Evolutionary conservation across 2,888 invertebrate species (phyloP).

Genomic region (Sphaerophoria rueppellii): DNA sequence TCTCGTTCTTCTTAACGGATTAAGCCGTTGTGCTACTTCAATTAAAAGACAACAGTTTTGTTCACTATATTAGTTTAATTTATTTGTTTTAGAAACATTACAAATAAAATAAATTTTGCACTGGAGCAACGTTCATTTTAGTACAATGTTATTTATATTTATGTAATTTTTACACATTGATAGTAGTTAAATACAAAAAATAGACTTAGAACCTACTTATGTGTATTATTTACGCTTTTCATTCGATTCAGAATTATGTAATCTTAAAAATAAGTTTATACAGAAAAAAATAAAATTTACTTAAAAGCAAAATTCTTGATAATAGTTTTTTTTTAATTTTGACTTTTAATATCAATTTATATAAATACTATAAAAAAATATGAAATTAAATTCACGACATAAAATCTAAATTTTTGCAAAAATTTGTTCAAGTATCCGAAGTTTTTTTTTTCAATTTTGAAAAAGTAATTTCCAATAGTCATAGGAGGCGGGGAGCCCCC

Average conservation of each 20-base stretch:
- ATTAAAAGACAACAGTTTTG: background rate
- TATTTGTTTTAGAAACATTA: slow-evolving; percentile 56
- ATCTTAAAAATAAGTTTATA: slow-evolving; percentile 50
- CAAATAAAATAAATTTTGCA: slow-evolving; percentile 61
- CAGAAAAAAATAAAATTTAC: slow-evolving; percentile 38
- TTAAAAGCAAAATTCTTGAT: background rate
- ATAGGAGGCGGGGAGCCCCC: too few species aligned
- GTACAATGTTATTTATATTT: slow-evolving; percentile 17
- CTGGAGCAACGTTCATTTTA: slow-evolving; percentile 49
- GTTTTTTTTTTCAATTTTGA: background rate
- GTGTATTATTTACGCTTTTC: slow-evolving; percentile 44
- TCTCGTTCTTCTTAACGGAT: background rate
- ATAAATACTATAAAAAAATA: background rate
- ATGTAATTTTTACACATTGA: slow-evolving; percentile 39
- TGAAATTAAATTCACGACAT: background rate
- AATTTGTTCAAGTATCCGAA: slow-evolving; percentile 19
- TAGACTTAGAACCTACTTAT: slow-evolving; percentile 62
- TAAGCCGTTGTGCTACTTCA: background rate
- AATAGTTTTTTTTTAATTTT: background rate
- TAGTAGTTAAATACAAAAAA: slow-evolving; percentile 69
- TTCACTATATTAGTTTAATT: slow-evolving; percentile 19
- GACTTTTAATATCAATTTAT: background rate
- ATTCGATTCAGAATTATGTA: slow-evolving; percentile 50
- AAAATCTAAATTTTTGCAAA: slow-evolving; percentile 7
- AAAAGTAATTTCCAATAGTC: slow-evolving; percentile 1